Conservation (phyloP, 2,888 invertebrate genomes). For the Thereva nobilitata region DNA sequence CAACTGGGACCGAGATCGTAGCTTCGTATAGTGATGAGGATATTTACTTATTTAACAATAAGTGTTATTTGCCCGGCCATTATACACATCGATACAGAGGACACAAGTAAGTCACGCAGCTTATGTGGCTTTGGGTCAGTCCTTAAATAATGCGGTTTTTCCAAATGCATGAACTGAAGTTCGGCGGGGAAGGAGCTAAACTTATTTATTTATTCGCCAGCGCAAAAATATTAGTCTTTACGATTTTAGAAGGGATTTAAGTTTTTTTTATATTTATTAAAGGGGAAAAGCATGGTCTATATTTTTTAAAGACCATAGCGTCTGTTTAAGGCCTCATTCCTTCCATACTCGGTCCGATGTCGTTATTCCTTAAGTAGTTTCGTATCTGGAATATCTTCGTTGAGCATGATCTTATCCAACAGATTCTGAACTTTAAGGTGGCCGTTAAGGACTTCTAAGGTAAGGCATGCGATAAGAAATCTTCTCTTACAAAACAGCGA, state of each 20-base stretch:
- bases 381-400: too few species aligned
- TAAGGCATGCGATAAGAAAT: too few species aligned
- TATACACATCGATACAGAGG: slow-evolving; percentile 65
- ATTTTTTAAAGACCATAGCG: too few species aligned
- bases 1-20: slow-evolving; percentile 86
- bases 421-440: too few species aligned
- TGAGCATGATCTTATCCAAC: too few species aligned
- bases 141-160: not conserved
- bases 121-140: not conserved
- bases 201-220: not conserved
- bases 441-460: too few species aligned
- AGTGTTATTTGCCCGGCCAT: slow-evolving; percentile 58
- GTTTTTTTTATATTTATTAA: not conserved
- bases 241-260: not conserved
- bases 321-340: too few species aligned
- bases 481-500: too few species aligned
- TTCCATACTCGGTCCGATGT: too few species aligned
- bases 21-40: slow-evolving; percentile 95
- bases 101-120: slow-evolving; percentile 59
- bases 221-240: not conserved
- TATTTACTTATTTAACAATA: slow-evolving; percentile 83
- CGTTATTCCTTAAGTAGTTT: too few species aligned
- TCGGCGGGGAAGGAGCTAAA: not conserved
- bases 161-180: not conserved
- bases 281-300: too few species aligned